phyloP scores from a whole-genome alignment of 1,140 invertebrate species.

The Lethocerus indicus region DNA sequence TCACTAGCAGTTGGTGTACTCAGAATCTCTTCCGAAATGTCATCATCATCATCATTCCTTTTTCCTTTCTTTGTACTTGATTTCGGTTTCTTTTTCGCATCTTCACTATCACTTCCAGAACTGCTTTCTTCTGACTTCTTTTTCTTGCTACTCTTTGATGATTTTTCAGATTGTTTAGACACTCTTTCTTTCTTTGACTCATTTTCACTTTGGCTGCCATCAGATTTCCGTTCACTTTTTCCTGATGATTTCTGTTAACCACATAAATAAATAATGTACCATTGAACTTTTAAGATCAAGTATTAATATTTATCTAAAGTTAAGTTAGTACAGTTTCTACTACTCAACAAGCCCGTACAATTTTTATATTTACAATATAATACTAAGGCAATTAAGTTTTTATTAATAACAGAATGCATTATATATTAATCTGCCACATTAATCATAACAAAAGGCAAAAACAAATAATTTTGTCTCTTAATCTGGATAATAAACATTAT shows the following conservation, averaged over 20 bases:
- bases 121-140: slow-evolving; percentile 12
- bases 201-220: too few species aligned
- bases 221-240: too few species aligned
- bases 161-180: neutral
- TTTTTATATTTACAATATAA: too few species aligned
- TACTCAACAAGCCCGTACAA: too few species aligned
- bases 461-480: neutral
- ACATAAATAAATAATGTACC: too few species aligned
- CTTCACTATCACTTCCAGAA: slow-evolving; percentile 12
- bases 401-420: neutral
- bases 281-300: too few species aligned
- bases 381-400: neutral
- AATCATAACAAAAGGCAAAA: neutral
- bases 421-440: slow-evolving; percentile 1
- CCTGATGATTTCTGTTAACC: too few species aligned
- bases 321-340: too few species aligned
- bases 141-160: slow-evolving; percentile 19
- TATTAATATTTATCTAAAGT: too few species aligned
- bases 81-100: slow-evolving; percentile 21
- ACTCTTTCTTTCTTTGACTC: too few species aligned
- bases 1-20: slow-evolving; percentile 28
- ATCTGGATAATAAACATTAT: neutral
- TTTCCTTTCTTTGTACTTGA: slow-evolving; percentile 19
- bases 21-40: slow-evolving; percentile 24
- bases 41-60: slow-evolving; percentile 23